A percentile compares a stretch with the other conserved stretches of the same genome.
phyloP scores from a whole-genome alignment of 1,140 invertebrate genomes.

The Drosophila pallidifrons region DNA sequence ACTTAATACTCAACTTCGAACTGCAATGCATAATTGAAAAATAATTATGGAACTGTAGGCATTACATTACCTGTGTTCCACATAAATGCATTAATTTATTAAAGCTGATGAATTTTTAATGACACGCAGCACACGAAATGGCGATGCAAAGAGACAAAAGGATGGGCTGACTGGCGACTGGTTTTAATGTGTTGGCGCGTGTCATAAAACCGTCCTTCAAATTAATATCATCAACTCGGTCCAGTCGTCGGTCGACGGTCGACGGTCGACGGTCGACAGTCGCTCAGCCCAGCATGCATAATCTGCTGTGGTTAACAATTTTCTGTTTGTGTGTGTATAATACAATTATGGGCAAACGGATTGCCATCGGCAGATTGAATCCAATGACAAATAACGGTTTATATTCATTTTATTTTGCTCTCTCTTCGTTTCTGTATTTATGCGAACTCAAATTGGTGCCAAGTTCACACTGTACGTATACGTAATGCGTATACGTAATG shows the following conservation, averaged over 20 bases:
- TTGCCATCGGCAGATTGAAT: slow-evolving; percentile 1
- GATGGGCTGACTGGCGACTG: too few relatives aligned
- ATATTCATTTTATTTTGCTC: not conserved
- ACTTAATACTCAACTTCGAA: not conserved
- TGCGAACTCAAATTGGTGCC: slow-evolving; percentile 20
- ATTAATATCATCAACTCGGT: slow-evolving; percentile 19
- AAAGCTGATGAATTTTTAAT: slow-evolving; percentile 58
- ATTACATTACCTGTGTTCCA: not conserved
- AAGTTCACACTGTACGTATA: slow-evolving; percentile 21
- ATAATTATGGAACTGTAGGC: slow-evolving; percentile 57
- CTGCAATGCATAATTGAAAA: slow-evolving; percentile 61
- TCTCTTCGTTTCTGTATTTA: not conserved
- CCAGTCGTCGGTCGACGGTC: not conserved
- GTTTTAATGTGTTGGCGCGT: slow-evolving; percentile 11
- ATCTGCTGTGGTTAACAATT: slow-evolving; percentile 37
- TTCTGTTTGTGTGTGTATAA: slow-evolving; percentile 11
- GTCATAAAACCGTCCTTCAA: slow-evolving; percentile 19
- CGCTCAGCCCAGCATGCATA: slow-evolving; percentile 50
- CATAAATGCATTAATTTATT: slow-evolving; percentile 22
- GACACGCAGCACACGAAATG: not conserved
- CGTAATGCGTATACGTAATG: slow-evolving; percentile 23
- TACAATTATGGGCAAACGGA: slow-evolving; percentile 17
- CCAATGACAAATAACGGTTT: slow-evolving; percentile 1
- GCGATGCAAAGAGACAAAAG: not conserved
- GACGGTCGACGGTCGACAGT: not conserved